A percentile compares a stretch with the other conserved stretches of the same genome.
Conservation (phyloP, 2,113 vertebrate genomes). For the Hippoglossus stenolepis region DNA sequence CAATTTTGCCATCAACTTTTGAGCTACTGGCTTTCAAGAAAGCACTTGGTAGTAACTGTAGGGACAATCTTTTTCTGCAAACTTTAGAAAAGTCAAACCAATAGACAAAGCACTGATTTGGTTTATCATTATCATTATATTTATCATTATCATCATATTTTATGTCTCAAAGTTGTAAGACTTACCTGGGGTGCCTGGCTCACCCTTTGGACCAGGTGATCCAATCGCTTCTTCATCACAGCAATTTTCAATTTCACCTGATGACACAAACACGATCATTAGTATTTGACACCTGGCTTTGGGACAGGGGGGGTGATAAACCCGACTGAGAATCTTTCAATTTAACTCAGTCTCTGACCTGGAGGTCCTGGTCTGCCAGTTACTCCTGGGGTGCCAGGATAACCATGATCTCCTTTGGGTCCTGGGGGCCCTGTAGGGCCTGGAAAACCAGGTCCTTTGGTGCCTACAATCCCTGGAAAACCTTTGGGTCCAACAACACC, state of each 20-base stretch:
- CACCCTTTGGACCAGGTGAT: constrained; percentile 61
- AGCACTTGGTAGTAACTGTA: too few species aligned
- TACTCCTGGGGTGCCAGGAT: constrained; percentile 80
- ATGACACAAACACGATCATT: constrained; percentile 26
- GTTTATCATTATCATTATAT: too few species aligned
- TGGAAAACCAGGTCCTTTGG: constrained; percentile 78
- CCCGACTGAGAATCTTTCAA: background rate
- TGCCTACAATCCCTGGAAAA: constrained; percentile 77
- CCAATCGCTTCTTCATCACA: constrained; percentile 36
- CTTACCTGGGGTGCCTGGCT: constrained; percentile 65
- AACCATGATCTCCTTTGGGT: constrained; percentile 82
- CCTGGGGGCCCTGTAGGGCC: constrained; percentile 82
- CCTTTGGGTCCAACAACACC: constrained; percentile 85
- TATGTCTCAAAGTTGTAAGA: background rate
- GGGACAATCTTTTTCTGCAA: too few species aligned
- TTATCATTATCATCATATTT: too few species aligned
- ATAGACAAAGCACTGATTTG: too few species aligned
- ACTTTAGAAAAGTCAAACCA: too few species aligned
- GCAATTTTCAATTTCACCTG: constrained; percentile 63
- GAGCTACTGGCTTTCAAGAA: too few species aligned
- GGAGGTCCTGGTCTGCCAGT: constrained; percentile 73
- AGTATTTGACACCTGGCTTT: background rate
- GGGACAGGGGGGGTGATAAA: background rate
- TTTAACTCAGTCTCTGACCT: constrained; percentile 45
- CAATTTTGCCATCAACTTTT: too few species aligned